Conservation (phyloP, 92 coral and sea anemone species). For the Siderastrea radians region DNA sequence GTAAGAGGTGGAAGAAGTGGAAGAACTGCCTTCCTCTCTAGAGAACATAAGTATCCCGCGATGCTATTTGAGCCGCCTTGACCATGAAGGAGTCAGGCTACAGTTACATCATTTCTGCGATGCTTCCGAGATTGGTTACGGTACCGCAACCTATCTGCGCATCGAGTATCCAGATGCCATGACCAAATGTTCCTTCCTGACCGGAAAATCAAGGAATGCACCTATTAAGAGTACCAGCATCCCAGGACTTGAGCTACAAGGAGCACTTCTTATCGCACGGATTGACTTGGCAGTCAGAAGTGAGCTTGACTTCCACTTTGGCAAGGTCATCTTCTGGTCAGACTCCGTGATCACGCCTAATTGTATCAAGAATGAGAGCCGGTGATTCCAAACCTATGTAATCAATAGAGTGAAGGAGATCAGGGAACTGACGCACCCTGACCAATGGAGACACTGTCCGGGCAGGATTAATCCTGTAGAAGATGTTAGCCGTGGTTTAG, state of each 20-base stretch:
- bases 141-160: slow-evolving; percentile 65
- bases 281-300: slow-evolving; percentile 8
- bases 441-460: slow-evolving; percentile 83
- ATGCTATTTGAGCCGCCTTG: slow-evolving; percentile 48
- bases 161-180: slow-evolving; percentile 52
- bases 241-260: slow-evolving; percentile 78
- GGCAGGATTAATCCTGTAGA: background rate
- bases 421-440: slow-evolving; percentile 50
- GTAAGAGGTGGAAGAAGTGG: slow-evolving; percentile 53
- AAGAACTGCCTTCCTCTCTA: slow-evolving; percentile 40
- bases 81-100: slow-evolving; percentile 37
- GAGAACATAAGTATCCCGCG: slow-evolving; percentile 30
- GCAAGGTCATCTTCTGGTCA: slow-evolving; percentile 11
- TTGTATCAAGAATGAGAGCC: slow-evolving; percentile 68
- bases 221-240: slow-evolving; percentile 66
- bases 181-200: slow-evolving; percentile 12
- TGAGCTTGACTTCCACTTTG: slow-evolving; percentile 31
- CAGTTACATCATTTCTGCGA: slow-evolving; percentile 61
- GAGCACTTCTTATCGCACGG: slow-evolving; percentile 67
- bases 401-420: slow-evolving; percentile 72
- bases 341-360: slow-evolving; percentile 70
- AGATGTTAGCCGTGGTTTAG: slow-evolving; percentile 63
- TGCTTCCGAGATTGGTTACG: slow-evolving; percentile 73
- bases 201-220: slow-evolving; percentile 73
- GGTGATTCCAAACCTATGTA: slow-evolving; percentile 74